A percentile compares a stretch with the other conserved stretches of the same genome.
Conservation (phyloP, 2,888 invertebrate genomes). For the Patella depressa region DNA sequence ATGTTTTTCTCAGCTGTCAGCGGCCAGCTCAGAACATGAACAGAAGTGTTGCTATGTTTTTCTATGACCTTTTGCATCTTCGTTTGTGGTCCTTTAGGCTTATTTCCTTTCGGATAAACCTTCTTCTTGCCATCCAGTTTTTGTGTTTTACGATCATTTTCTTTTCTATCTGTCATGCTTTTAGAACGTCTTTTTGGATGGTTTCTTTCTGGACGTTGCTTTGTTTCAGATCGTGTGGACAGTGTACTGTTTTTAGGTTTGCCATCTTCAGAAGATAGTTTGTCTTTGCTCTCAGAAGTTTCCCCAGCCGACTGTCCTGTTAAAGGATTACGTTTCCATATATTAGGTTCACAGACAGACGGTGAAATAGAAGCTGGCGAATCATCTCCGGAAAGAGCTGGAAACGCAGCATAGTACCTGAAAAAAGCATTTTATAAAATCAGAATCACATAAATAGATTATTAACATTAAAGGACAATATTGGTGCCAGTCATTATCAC, state of each 20-base stretch:
- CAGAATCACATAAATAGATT: too few species aligned
- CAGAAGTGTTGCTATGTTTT: slow-evolving; percentile 16
- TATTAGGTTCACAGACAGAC: slow-evolving; percentile 32
- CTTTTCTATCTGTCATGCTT: slow-evolving; percentile 13
- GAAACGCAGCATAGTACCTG: slow-evolving; percentile 73
- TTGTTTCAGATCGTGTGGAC: slow-evolving; percentile 3
- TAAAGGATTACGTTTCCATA: slow-evolving; percentile 53
- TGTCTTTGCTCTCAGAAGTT: slow-evolving; percentile 23
- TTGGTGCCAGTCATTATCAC: too few species aligned
- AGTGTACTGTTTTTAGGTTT: slow-evolving; percentile 6
- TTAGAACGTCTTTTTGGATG: neutral
- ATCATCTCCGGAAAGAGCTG: slow-evolving; percentile 64
- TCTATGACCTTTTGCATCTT: slow-evolving; percentile 21
- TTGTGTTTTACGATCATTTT: slow-evolving; percentile 12
- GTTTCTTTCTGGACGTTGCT: neutral
- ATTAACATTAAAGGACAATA: too few species aligned
- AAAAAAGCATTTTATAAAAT: slow-evolving; percentile 21
- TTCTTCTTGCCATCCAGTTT: slow-evolving; percentile 8
- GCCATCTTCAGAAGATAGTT: neutral
- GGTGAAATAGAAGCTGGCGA: slow-evolving; percentile 37
- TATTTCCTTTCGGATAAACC: slow-evolving; percentile 9
- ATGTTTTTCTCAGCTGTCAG: slow-evolving; percentile 27
- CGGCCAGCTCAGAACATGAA: slow-evolving; percentile 40
- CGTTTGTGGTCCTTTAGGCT: slow-evolving; percentile 4
- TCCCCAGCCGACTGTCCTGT: slow-evolving; percentile 26